phyloP scores from a whole-genome alignment of 2,113 vertebrate species.

The Plecturocebus donacophilus region DNA sequence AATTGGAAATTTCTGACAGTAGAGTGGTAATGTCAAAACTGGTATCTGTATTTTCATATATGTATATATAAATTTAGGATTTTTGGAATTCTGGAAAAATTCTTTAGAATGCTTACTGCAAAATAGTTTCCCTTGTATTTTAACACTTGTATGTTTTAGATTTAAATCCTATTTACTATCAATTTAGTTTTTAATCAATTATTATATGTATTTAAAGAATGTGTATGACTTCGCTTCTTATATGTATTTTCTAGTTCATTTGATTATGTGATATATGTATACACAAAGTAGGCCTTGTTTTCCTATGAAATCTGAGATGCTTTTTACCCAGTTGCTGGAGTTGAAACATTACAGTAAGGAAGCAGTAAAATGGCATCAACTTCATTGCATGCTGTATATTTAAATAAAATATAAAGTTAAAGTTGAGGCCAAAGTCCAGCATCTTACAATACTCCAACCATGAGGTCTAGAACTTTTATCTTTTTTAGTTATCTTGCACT shows the following conservation, averaged over 20 bases:
- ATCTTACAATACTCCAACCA: background rate
- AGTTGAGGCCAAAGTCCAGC: background rate
- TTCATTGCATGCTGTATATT: background rate
- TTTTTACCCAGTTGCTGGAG: background rate
- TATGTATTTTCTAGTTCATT: constrained; percentile 9
- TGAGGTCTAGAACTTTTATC: background rate
- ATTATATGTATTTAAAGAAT: background rate
- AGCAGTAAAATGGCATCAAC: background rate
- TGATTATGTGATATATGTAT: background rate
- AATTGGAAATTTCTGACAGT: background rate
- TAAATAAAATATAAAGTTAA: constrained; percentile 34
- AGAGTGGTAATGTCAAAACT: background rate
- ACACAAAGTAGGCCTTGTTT: constrained; percentile 15
- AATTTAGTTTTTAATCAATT: constrained; percentile 41
- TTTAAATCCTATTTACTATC: constrained; percentile 11
- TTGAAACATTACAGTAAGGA: background rate
- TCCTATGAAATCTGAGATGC: background rate
- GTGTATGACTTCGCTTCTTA: background rate
- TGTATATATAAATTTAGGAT: background rate
- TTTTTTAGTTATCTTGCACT: background rate
- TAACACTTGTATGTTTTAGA: background rate
- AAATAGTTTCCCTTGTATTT: background rate
- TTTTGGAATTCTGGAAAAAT: background rate
- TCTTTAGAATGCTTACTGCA: background rate
- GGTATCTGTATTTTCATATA: background rate